These are phyloP conservation scores for Hemaris fuciformis DNA, from an alignment of 2,888 invertebrate genomes.

Conservation along the genomic window DNA sequence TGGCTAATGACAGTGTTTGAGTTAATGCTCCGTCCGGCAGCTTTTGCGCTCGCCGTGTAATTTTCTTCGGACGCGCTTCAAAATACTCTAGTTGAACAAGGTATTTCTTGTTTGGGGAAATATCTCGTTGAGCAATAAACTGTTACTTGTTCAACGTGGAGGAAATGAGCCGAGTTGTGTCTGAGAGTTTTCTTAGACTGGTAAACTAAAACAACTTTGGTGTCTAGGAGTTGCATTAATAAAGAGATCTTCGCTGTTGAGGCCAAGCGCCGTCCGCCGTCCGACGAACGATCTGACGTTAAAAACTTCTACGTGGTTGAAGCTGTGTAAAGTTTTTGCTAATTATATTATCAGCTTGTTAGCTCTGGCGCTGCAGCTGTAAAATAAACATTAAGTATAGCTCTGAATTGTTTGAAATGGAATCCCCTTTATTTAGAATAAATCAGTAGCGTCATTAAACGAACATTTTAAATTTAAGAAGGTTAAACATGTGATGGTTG, in stretches of 20 bases:
- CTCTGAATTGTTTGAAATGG: too few relatives aligned
- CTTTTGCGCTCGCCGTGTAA: conserved; percentile 48
- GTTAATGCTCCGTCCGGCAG: conserved; percentile 38
- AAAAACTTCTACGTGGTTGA: background rate
- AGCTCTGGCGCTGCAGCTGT: background rate
- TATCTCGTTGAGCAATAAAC: conserved; percentile 60
- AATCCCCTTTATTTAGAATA: too few relatives aligned
- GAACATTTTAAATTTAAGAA: too few relatives aligned
- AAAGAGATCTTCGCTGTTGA: conserved; percentile 42
- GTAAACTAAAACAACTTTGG: conserved; percentile 50
- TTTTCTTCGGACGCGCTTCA: conserved; percentile 51
- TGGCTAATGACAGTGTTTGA: conserved; percentile 56
- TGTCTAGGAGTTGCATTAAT: conserved; percentile 47
- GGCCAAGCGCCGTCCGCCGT: conserved; percentile 26
- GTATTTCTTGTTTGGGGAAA: conserved; percentile 49
- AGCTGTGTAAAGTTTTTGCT: background rate
- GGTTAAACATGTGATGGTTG: too few relatives aligned
- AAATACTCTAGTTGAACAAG: conserved; percentile 59
- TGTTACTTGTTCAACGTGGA: conserved; percentile 65
- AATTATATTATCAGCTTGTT: background rate
- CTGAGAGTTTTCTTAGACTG: conserved; percentile 63
- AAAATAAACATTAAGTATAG: too few relatives aligned
- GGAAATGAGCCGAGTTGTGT: conserved; percentile 50
- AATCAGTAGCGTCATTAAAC: too few relatives aligned
- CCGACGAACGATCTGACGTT: background rate